Conservation (phyloP, 2,888 invertebrate genomes). For the Agriopis leucophaearia region DNA sequence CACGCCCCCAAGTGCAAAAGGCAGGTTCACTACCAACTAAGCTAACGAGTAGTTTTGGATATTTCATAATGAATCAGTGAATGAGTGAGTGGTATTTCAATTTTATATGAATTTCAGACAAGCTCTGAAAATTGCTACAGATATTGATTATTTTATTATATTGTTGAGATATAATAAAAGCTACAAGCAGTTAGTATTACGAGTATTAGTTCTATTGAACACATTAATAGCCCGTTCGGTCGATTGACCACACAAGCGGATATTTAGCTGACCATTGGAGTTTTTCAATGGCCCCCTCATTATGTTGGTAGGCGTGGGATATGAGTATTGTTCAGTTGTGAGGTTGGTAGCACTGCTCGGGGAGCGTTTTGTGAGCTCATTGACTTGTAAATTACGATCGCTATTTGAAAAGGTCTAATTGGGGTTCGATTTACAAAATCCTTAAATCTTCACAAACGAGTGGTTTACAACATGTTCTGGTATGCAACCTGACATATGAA, state of each 20-base stretch:
- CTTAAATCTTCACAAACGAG: conserved; percentile 14
- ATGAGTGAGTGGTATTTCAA: too few species aligned
- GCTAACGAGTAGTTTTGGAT: too few species aligned
- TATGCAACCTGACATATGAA: too few species aligned
- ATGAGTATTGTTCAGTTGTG: conserved; percentile 15
- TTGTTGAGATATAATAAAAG: too few species aligned
- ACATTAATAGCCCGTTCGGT: conserved; percentile 29
- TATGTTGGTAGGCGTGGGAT: conserved; percentile 43
- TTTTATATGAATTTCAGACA: too few species aligned
- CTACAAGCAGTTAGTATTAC: too few species aligned
- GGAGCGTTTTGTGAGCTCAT: conserved; percentile 38
- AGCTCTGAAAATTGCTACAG: too few species aligned
- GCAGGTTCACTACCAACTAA: too few species aligned
- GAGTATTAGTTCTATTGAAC: neutral
- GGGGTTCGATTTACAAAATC: conserved; percentile 33
- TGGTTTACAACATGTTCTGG: neutral
- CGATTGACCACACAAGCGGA: conserved; percentile 44
- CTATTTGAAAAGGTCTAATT: conserved; percentile 39
- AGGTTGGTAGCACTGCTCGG: conserved; percentile 15
- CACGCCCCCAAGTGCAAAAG: too few species aligned
- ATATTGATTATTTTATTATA: too few species aligned
- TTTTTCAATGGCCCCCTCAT: conserved; percentile 53
- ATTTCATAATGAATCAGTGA: too few species aligned
- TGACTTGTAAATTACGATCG: conserved; percentile 44
- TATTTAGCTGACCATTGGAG: conserved; percentile 50